Evolutionary conservation across 2,113 vertebrate species (phyloP).

Genomic region (Eretmochelys imbricata): DNA sequence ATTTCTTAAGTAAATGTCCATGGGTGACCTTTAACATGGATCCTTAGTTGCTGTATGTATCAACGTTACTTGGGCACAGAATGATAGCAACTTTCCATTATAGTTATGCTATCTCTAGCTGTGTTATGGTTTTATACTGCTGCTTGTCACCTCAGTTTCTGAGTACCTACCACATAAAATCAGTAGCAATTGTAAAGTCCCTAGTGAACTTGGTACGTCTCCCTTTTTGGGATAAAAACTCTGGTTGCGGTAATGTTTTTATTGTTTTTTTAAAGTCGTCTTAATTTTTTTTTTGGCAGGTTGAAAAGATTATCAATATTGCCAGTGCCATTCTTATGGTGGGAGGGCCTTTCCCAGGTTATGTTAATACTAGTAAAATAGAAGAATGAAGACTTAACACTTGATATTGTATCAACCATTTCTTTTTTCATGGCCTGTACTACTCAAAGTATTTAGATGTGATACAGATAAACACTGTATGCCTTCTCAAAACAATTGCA

Average conservation of each 20-base stretch:
- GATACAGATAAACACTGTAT: background rate
- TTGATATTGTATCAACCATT: background rate
- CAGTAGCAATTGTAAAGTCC: background rate
- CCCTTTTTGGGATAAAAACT: background rate
- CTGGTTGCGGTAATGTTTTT: fast-evolving
- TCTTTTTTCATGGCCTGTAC: background rate
- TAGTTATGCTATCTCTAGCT: background rate
- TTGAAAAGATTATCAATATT: fast-evolving
- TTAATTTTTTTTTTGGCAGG: background rate
- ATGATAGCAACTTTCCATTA: background rate
- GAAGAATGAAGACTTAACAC: background rate
- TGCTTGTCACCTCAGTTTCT: fast-evolving
- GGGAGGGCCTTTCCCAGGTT: background rate
- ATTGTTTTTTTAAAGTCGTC: background rate
- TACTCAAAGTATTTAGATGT: background rate
- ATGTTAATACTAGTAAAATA: background rate
- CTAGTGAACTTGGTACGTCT: background rate
- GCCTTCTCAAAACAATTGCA: background rate
- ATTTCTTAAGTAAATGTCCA: background rate
- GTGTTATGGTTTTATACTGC: background rate
- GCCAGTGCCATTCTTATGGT: background rate
- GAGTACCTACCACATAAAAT: background rate
- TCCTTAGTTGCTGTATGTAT: background rate
- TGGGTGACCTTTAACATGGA: background rate
- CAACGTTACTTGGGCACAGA: background rate